Base-by-base conservation (phyloP, 2,797 vertebrate genomes). In the Xiphorhynchus erythropygius region DNA sequence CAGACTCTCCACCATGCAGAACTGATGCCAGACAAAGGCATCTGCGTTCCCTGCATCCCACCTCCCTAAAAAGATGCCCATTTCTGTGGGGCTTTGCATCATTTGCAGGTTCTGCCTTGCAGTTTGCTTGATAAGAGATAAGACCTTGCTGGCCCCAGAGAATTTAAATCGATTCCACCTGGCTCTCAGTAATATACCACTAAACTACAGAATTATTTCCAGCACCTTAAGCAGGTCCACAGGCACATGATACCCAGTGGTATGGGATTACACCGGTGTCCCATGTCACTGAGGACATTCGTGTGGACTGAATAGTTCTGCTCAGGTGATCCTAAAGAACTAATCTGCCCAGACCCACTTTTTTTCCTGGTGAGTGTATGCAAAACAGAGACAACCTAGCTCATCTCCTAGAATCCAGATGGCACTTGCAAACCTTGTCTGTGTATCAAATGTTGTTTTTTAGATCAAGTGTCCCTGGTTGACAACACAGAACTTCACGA, bases 381-480 rank as follows among this genome's bases (percentile, higher is more conserved):
- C 87, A 94, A 93, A 96, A 62, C 91, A 94, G 69, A 95, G 88
- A 90, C 89, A 96, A 95, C 91, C 89, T 83, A 91, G 83, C 94
- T 95, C 89, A 78, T 91, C 89, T 84, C 85, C 85, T 56, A 91
- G 94, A 71, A 95, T 93, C 95, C 96, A 97, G 93, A 96, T 94
- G 93, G 94, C 94, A 92, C 82, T 92, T 93, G 94, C 95, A 96
- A 96, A 93, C 92, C 92, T 95, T 96, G 91, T 84, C 94, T 96
- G 93, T 84, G 95, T 95, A 95, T 96, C 95, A 94, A 97, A 95
- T 94, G 94, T 97, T 96, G 96, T 96, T 96, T 97, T 90, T 96
- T 91, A 96, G 96, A 94, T 96, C 93, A 95, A 96, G 95, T 96
- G 91, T 96, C 96, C 93, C 90, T 94, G 95, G 94, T 92, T 97